Evolutionary conservation across 2,113 vertebrate species (phyloP), one percentile per base, ranked within the genome.

Genomic region (Hystrix cristata): DNA sequence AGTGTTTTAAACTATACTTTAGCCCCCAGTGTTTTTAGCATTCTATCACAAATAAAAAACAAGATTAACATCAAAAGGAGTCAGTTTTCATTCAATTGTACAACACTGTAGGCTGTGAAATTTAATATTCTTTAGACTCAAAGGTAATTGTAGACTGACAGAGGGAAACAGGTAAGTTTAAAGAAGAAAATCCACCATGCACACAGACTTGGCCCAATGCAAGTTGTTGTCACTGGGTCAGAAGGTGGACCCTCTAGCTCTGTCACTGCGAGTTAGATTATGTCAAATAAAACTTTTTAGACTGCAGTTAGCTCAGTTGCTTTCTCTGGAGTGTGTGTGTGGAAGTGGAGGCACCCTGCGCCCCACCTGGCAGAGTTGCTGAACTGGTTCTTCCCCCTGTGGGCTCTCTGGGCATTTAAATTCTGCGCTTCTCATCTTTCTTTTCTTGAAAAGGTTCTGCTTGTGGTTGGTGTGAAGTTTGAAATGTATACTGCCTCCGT

Each of bases 111-210:
- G 98, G 97, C 98, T 98, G 97, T 98, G 98, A 98, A 98, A 99
- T 98, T 94, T 98, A 98, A 99, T 99, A 98, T 98, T 98, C 98
- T 98, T 98, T 98, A 98, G 98, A 98, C 97, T 98, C 97, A 18
- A 97, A 91, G 96, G 97, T 98, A 98, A 98, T 98, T 98, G 98
- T 98, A 97, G 95, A 97, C 98, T 97, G 98, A 98, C 98, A 98
- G 97, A 98, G 96, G 97, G 93, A 98, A 98, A 98, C 97, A 95
- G 98, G 97, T 98, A 97, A 94, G 97, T 98, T 98, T 96, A 97
- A 98, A 98, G 97, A 31, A 91, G 97, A 98, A 96, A 96, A 43
- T 95, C 87, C 82, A 89, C 71, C 92, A 87, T 91, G 90, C 98
- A 93, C 95, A 92, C 97, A 86, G 95, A 95, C 93, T 98, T 96